A percentile compares a stretch with the other conserved stretches of the same genome.
Evolutionary conservation across 2,797 vertebrate species (phyloP).

Genomic region (Heliangelus exortis): DNA sequence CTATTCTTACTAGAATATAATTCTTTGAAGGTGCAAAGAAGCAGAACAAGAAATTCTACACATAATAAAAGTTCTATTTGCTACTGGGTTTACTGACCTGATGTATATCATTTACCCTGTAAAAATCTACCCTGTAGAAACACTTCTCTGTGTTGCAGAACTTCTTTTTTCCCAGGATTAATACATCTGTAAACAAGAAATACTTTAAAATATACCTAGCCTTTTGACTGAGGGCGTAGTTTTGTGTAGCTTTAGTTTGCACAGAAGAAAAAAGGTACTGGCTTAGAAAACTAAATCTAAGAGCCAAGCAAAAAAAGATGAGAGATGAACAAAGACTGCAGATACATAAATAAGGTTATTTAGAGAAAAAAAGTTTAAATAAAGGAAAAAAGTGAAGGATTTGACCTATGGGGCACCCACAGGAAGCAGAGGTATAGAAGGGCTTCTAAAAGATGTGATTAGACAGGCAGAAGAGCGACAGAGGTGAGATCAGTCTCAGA

Average conservation of each 20-base stretch:
- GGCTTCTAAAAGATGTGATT: conserved; percentile 1
- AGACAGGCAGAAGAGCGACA: background rate
- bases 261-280: background rate
- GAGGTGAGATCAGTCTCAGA: background rate
- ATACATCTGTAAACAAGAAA: background rate
- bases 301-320: background rate
- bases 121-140: background rate
- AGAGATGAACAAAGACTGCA: background rate
- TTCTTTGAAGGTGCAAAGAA: background rate
- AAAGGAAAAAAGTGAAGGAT: background rate
- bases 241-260: background rate
- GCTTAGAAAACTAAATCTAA: background rate
- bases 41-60: background rate
- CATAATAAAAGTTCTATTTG: background rate
- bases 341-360: conserved; percentile 4
- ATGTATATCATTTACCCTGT: background rate
- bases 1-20: background rate
- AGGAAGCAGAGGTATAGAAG: background rate
- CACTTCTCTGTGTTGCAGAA: background rate
- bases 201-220: background rate
- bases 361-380: background rate
- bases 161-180: background rate
- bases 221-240: background rate
- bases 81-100: background rate
- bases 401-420: background rate